Conservation (phyloP, 2,888 invertebrate species). For the Seira sanloemensis region DNA sequence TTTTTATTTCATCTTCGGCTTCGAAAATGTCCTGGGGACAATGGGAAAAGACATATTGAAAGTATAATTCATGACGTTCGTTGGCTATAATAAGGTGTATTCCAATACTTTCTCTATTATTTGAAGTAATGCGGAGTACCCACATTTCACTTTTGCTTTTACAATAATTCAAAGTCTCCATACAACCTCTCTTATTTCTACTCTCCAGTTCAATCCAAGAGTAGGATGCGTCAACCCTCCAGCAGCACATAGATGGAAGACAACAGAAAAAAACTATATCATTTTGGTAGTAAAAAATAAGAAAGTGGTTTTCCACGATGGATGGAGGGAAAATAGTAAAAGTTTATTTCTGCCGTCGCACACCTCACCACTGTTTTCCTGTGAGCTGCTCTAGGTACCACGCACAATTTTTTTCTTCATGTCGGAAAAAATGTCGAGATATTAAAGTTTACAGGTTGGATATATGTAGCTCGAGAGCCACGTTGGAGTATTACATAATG, state of each 20-base stretch:
- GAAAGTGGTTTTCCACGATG: not conserved
- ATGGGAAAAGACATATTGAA: slow-evolving; percentile 21
- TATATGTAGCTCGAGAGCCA: slow-evolving; percentile 6
- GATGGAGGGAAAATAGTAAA: not conserved
- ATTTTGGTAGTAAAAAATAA: not conserved
- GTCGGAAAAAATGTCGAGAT: slow-evolving; percentile 8
- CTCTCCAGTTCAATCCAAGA: too few species aligned
- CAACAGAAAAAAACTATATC: not conserved
- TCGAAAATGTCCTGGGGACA: not conserved
- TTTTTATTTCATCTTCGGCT: slow-evolving; percentile 12
- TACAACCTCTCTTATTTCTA: too few species aligned
- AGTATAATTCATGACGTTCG: not conserved
- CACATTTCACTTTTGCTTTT: not conserved
- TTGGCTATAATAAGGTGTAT: not conserved
- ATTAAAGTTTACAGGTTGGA: slow-evolving; percentile 36
- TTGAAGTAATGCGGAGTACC: not conserved
- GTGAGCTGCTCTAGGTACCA: not conserved
- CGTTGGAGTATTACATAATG: slow-evolving; percentile 29
- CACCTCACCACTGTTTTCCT: not conserved
- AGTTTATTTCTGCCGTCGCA: not conserved
- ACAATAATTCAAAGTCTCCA: not conserved
- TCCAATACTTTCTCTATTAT: not conserved
- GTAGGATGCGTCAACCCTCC: too few species aligned
- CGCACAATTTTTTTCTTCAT: not conserved
- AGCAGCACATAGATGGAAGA: too few species aligned